These are phyloP conservation scores for Rhagonycha lutea DNA, from an alignment of 2,888 invertebrate species.

Conservation along the genomic window DNA sequence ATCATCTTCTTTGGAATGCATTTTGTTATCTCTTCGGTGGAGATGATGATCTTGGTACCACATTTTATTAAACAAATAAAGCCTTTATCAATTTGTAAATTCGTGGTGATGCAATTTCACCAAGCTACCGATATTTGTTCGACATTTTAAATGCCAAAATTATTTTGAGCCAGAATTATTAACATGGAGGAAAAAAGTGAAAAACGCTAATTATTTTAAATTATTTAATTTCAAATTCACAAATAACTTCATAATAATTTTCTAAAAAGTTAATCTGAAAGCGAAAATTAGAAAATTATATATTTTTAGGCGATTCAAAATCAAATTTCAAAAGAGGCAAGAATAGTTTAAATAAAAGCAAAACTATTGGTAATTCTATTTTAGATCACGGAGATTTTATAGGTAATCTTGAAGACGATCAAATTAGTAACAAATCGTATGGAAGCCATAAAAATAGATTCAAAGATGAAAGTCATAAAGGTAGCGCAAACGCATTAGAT, in stretches of 20 bases:
- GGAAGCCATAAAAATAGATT: slow-evolving; percentile 90
- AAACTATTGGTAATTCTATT: slow-evolving; percentile 78
- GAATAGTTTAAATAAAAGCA: slow-evolving; percentile 78
- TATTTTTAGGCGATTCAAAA: slow-evolving; percentile 71
- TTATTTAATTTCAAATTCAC: no score
- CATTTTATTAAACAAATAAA: no score
- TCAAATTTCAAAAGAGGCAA: slow-evolving; percentile 83
- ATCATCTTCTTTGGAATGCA: background rate
- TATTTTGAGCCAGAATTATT: no score
- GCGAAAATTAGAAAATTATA: background rate
- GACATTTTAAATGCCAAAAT: no score
- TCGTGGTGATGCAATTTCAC: no score
- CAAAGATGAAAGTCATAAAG: slow-evolving; percentile 90
- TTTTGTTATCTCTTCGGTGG: no score
- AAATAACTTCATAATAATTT: background rate
- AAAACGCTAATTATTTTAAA: no score
- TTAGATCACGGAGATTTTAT: slow-evolving; percentile 52
- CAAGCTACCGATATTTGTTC: no score
- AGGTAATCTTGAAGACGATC: slow-evolving; percentile 66
- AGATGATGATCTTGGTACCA: no score
- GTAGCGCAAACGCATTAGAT: slow-evolving; percentile 83
- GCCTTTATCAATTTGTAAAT: no score
- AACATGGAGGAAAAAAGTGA: no score
- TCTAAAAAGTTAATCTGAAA: background rate
- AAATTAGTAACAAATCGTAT: slow-evolving; percentile 88